Percentiles rank a stretch among this genome's conserved stretches.
These are phyloP conservation scores for Heterochromis multidens DNA, from an alignment of 2,113 vertebrate genomes.

Conservation along the genomic window DNA sequence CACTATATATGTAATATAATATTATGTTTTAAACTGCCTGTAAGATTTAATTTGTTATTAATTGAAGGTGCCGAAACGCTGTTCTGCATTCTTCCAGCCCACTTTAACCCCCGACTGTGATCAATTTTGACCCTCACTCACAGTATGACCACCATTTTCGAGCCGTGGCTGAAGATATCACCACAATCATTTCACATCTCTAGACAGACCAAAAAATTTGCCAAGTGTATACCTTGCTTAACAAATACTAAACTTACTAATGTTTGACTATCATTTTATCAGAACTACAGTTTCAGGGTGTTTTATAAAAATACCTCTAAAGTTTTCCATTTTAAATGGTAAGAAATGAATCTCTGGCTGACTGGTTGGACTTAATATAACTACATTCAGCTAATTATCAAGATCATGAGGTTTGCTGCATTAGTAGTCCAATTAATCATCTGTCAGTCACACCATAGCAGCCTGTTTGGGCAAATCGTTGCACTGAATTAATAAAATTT, in stretches of 20 bases:
- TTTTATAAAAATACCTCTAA: background rate
- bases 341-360: background rate
- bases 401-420: background rate
- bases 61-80: too few relatives aligned
- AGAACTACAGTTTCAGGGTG: background rate
- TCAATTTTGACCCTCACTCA: background rate
- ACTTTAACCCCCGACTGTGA: background rate
- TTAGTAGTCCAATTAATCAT: background rate
- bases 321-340: background rate
- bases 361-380: background rate
- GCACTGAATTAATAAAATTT: background rate
- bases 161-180: background rate
- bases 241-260: background rate
- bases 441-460: background rate
- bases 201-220: background rate
- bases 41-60: background rate
- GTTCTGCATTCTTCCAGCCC: too few relatives aligned
- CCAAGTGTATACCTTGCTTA: rapidly evolving
- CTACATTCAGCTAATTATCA: background rate
- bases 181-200: background rate
- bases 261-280: background rate
- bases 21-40: background rate
- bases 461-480: background rate
- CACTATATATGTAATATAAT: background rate
- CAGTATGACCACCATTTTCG: background rate